A percentile compares a stretch with the other conserved stretches of the same genome.
Conservation (phyloP, 2,888 invertebrate genomes). For the Acleris literana region DNA sequence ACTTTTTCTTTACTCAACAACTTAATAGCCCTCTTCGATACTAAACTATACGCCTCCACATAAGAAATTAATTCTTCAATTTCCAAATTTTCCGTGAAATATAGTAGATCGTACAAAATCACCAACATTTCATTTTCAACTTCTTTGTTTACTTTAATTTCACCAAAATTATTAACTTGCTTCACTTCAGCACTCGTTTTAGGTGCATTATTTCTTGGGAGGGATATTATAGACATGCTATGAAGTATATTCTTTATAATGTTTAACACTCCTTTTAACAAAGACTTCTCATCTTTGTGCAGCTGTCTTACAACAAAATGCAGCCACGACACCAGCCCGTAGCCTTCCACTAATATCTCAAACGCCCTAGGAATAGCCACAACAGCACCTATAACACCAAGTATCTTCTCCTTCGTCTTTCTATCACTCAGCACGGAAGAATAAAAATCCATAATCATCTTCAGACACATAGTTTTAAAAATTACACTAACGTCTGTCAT, state of each 20-base stretch:
- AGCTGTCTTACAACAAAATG: slow-evolving; percentile 59
- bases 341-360: slow-evolving; percentile 85
- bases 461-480: slow-evolving; percentile 89
- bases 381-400: slow-evolving; percentile 85
- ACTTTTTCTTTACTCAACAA: slow-evolving; percentile 64
- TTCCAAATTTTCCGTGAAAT: slow-evolving; percentile 56
- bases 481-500: slow-evolving; percentile 89
- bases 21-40: slow-evolving; percentile 66
- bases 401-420: slow-evolving; percentile 85
- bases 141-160: slow-evolving; percentile 67
- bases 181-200: slow-evolving; percentile 46
- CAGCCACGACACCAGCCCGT: slow-evolving; percentile 90
- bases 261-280: slow-evolving; percentile 54
- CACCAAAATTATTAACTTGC: slow-evolving; percentile 48
- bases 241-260: slow-evolving; percentile 60
- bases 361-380: slow-evolving; percentile 86
- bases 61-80: slow-evolving; percentile 55
- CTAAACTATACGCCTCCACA: slow-evolving; percentile 55
- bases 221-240: slow-evolving; percentile 59
- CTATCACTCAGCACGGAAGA: slow-evolving; percentile 85
- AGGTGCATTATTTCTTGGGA: slow-evolving; percentile 54
- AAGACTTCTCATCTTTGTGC: slow-evolving; percentile 53
- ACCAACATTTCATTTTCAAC: slow-evolving; percentile 65
- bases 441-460: slow-evolving; percentile 89
- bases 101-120: slow-evolving; percentile 58